These are phyloP conservation scores for Trachelipus rathkii DNA, from an alignment of 1,140 invertebrate genomes.

Conservation along the genomic window DNA sequence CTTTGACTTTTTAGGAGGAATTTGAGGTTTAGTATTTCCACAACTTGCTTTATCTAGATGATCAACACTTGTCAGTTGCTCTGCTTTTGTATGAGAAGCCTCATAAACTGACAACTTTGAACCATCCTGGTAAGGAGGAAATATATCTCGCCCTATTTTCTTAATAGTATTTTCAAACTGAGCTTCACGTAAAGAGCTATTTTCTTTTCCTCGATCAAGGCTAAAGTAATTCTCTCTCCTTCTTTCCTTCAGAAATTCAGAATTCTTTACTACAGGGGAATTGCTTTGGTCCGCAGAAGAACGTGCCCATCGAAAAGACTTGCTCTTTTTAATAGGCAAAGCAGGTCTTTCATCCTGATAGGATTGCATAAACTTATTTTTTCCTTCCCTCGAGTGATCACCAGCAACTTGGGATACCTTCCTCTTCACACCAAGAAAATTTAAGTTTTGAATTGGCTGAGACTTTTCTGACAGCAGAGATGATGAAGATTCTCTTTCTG, in stretches of 20 bases:
- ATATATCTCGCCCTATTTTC: slow-evolving; percentile 31
- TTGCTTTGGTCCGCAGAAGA: slow-evolving; percentile 5
- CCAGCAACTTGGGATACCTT: not conserved
- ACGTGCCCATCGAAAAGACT: slow-evolving; percentile 37
- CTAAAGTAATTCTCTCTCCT: slow-evolving; percentile 36
- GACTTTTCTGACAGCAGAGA: not conserved
- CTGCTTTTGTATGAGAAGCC: slow-evolving; percentile 10
- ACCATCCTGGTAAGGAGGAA: slow-evolving; percentile 34
- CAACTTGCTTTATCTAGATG: slow-evolving; percentile 15
- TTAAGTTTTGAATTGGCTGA: not conserved
- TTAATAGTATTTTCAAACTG: slow-evolving; percentile 28
- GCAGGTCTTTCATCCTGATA: slow-evolving; percentile 38
- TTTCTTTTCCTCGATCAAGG: slow-evolving; percentile 36
- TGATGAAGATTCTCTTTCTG: not conserved
- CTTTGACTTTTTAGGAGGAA: slow-evolving; percentile 38
- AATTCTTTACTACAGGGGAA: not conserved
- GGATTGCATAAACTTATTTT: not conserved
- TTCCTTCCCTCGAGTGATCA: not conserved
- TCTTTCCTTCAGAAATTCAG: not conserved
- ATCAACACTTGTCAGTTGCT: not conserved
- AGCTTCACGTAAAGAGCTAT: slow-evolving; percentile 2
- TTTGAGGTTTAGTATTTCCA: slow-evolving; percentile 22
- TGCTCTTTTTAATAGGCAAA: slow-evolving; percentile 39
- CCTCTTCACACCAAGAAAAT: not conserved
- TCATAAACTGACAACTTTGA: slow-evolving; percentile 40